Base-by-base conservation (phyloP, 2,888 invertebrate species). In the Acrobasis repandana region DNA sequence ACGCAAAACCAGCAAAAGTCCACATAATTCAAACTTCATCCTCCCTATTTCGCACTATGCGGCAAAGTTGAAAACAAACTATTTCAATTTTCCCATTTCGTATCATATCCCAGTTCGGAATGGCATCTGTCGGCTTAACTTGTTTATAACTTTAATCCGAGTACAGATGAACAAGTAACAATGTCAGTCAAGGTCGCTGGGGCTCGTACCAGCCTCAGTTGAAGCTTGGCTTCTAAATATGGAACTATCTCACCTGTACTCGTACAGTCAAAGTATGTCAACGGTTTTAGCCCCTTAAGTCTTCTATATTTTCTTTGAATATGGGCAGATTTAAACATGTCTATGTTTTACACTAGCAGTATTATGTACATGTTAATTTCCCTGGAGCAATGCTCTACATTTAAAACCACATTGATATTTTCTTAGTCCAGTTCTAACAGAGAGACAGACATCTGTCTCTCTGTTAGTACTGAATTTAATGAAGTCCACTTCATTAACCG, bases 61-160 rank as follows among this genome's bases (percentile, higher is more conserved):
- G 14, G 11, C 38, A 6, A 43, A 43, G 43, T 43, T 43, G 1
- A 43, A 43, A 43, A 43, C 43, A 38, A 54, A 54, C 38, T 54
- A 38, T 38, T 38, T 1, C 38, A 10, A 38, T 38, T 38, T 20
- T 49, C 28, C 1, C 38, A 38, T 15, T 20, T 38, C 28, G 28
- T 28, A 28, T 36, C 34, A 34, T 15, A 6, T 49, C 49, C 11
- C 9, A 52, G 14, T 20, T 20, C 18, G 6, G 38, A 54, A 11
- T 36, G 38, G 8, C 18, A 20, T 36, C 11, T 36, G 28, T 33
- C 50, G 52, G 54, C 20, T 38, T 54, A 43, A 54, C 54, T 43
- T 38, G 52, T 54, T 38, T 54, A 38, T 14, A 38, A 38, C 18
- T 54, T 38, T 54, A 38, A 54, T 52, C 52, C 52, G 36, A 36